Conservation (phyloP, 2,888 invertebrate genomes). For the Amiota mariae region DNA sequence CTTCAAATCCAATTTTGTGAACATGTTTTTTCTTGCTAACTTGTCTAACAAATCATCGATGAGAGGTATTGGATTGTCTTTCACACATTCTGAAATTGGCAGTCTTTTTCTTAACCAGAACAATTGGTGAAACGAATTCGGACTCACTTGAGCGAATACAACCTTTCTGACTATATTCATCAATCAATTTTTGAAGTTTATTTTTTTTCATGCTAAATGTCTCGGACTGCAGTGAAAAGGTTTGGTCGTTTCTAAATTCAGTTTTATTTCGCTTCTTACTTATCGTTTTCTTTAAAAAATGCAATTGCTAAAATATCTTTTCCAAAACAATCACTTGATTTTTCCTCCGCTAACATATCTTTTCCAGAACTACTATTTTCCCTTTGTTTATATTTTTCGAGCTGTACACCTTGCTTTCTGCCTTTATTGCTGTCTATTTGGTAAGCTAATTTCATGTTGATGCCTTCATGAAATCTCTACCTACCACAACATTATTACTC, state of each 20-base stretch:
- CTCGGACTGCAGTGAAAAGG: slow-evolving; percentile 29
- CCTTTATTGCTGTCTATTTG: not conserved
- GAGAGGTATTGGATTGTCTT: slow-evolving; percentile 25
- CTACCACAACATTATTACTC: slow-evolving; percentile 13
- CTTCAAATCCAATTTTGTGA: slow-evolving; percentile 30
- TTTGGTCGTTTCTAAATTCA: not conserved
- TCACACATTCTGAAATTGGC: slow-evolving; percentile 31
- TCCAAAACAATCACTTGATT: no score
- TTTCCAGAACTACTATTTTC: no score
- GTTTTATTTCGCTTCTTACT: no score
- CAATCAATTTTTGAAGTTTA: slow-evolving; percentile 26
- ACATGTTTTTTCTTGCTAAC: slow-evolving; percentile 9
- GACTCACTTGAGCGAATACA: slow-evolving; percentile 20
- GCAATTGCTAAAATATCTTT: no score
- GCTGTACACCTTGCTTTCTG: no score
- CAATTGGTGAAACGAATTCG: slow-evolving; percentile 24
- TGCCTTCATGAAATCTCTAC: slow-evolving; percentile 19
- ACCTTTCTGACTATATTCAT: slow-evolving; percentile 25
- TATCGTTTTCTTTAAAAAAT: no score
- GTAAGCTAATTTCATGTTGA: not conserved
- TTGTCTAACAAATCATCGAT: slow-evolving; percentile 31
- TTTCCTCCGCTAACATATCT: no score
- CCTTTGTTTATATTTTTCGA: no score
- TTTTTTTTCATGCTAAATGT: slow-evolving; percentile 15
- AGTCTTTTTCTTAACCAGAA: slow-evolving; percentile 29